These are phyloP conservation scores for Folsomia candida DNA, from an alignment of 2,888 invertebrate species.

Conservation along the genomic window DNA sequence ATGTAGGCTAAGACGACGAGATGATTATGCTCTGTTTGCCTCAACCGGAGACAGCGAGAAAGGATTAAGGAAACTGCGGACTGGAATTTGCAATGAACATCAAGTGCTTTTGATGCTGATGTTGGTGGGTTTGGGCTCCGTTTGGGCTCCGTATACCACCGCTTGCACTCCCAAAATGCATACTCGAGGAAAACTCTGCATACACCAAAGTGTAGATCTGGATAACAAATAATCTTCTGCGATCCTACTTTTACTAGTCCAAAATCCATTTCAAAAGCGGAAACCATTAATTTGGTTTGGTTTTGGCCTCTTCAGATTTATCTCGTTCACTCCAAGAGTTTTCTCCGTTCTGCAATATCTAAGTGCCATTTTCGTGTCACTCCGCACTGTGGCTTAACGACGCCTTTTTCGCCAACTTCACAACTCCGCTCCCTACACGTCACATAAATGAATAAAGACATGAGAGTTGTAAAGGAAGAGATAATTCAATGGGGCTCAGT, in stretches of 20 bases:
- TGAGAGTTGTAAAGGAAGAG: no score
- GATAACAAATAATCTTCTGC: no score
- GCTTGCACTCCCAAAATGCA: background rate
- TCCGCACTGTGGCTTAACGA: no score
- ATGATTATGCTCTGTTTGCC: constrained; percentile 10
- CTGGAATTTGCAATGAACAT: constrained; percentile 5
- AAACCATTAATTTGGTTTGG: background rate
- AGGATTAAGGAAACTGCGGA: constrained; percentile 11
- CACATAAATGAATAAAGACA: no score
- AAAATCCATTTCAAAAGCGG: background rate
- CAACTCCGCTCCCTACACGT: no score
- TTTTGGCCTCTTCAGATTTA: background rate
- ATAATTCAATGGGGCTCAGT: no score
- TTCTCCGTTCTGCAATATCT: no score
- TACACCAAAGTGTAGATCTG: no score
- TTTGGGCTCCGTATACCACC: background rate
- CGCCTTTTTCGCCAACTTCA: no score
- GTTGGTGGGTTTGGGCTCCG: background rate
- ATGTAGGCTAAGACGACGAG: background rate
- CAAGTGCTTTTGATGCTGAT: background rate
- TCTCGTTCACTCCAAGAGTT: no score
- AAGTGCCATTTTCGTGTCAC: no score
- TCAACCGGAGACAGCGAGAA: constrained; percentile 3
- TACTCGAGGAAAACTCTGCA: no score
- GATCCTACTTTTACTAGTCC: background rate